phyloP scores from a whole-genome alignment of 64 coral and sea anemone species.

The Stylophora pistillata region DNA sequence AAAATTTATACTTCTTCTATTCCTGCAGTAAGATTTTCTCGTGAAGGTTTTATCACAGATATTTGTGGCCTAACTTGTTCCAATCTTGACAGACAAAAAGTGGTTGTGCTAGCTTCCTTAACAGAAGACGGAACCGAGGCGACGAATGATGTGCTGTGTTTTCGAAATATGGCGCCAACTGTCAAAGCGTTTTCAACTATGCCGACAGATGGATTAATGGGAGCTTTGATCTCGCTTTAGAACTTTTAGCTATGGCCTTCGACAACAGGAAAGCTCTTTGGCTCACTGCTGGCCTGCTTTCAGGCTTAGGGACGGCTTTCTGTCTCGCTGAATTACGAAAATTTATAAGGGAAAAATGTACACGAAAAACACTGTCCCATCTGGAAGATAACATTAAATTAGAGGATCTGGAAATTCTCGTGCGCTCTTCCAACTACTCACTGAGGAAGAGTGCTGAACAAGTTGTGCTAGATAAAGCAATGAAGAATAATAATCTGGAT shows the following conservation, averaged over 20 bases:
- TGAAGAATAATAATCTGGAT: conserved; percentile 72
- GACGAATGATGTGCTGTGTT: neutral
- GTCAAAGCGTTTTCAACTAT: conserved; percentile 22
- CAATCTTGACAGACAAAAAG: neutral
- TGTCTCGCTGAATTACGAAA: conserved; percentile 75
- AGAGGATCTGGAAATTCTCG: conserved; percentile 73
- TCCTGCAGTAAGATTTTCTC: too few species aligned
- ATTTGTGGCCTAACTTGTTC: neutral
- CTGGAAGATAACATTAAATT: conserved; percentile 65
- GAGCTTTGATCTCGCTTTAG: neutral
- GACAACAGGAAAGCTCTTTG: conserved; percentile 67
- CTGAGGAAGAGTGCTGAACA: conserved; percentile 83
- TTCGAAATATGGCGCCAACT: conserved; percentile 76
- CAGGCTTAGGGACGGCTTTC: conserved; percentile 65
- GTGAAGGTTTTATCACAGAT: neutral
- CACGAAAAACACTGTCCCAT: conserved; percentile 62
- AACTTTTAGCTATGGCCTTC: conserved; percentile 58
- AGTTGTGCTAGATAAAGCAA: conserved; percentile 70
- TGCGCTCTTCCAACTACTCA: conserved; percentile 71
- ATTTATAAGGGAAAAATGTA: conserved; percentile 79
- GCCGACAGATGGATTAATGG: conserved; percentile 13
- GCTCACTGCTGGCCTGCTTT: conserved; percentile 68
- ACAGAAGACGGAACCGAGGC: conserved; percentile 6
- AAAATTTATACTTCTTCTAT: too few species aligned
- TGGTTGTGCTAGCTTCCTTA: neutral